Percentiles rank a stretch among this genome's conserved stretches.
Conservation (phyloP, 2,113 vertebrate species). For the Epinephelus lanceolatus region DNA sequence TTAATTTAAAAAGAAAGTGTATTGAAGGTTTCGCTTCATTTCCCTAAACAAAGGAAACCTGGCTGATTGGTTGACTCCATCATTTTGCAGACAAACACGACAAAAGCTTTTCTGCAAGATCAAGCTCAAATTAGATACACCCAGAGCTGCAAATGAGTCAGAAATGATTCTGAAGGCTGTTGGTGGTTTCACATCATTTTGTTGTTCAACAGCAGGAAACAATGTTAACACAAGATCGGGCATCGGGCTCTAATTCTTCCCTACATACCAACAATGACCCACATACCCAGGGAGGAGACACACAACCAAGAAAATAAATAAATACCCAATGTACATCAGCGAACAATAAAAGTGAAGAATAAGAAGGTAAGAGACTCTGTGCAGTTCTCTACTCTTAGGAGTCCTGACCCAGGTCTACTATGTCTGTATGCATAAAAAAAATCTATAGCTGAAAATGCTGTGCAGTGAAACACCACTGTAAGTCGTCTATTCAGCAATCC, state of each 20-base stretch:
- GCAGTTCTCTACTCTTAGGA: not conserved
- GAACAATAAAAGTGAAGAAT: not conserved
- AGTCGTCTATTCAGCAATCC: constrained; percentile 27
- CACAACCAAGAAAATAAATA: not conserved
- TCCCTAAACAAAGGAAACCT: not conserved
- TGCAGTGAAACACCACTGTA: constrained; percentile 13
- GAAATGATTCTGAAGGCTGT: not conserved
- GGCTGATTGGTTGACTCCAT: not conserved
- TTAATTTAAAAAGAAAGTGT: not conserved
- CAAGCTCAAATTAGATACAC: not conserved
- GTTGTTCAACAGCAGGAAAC: not conserved
- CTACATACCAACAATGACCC: not conserved
- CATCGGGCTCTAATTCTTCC: not conserved
- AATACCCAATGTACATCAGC: not conserved
- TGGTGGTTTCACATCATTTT: not conserved
- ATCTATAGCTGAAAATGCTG: constrained; percentile 25
- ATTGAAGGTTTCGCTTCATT: not conserved
- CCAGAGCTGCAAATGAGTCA: not conserved
- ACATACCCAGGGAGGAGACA: not conserved
- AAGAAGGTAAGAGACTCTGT: not conserved
- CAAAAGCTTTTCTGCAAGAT: not conserved
- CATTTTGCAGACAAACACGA: not conserved
- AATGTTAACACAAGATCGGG: not conserved
- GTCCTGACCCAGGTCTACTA: constrained; percentile 9
- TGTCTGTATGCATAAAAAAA: not conserved